Conservation (phyloP, 2,888 invertebrate genomes). For the Epistrophe eligans region DNA sequence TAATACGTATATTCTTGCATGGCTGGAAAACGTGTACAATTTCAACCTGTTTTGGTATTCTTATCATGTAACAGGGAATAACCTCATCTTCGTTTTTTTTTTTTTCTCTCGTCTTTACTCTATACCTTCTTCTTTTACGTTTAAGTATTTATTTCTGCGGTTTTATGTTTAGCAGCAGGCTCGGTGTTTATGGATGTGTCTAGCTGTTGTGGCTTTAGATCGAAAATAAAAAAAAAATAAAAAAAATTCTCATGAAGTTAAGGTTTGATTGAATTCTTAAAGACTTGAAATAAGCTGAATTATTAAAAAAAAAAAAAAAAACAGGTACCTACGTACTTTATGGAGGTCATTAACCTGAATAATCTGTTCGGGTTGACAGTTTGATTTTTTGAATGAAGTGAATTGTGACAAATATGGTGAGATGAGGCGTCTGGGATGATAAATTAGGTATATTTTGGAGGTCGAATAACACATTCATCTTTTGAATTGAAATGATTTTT, state of each 20-base stretch:
- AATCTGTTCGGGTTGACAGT: slow-evolving; percentile 26
- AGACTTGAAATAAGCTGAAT: slow-evolving; percentile 54
- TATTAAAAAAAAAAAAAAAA: slow-evolving; percentile 35
- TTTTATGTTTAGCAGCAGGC: slow-evolving; percentile 63
- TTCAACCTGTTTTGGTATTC: slow-evolving; percentile 75
- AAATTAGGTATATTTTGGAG: not conserved
- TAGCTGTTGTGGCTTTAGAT: slow-evolving; percentile 54
- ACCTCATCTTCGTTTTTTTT: slow-evolving; percentile 54
- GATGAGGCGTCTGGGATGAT: not conserved
- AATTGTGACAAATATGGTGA: slow-evolving; percentile 36
- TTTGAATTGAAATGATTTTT: slow-evolving; percentile 2
- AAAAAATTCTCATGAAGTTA: slow-evolving; percentile 51
- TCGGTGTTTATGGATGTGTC: slow-evolving; percentile 65
- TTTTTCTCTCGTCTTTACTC: not conserved
- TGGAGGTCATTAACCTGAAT: slow-evolving; percentile 50
- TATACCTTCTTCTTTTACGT: slow-evolving; percentile 35
- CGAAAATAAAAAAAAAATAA: slow-evolving; percentile 11
- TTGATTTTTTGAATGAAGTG: slow-evolving; percentile 33
- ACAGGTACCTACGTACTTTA: slow-evolving; percentile 17
- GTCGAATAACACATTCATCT: slow-evolving; percentile 16
- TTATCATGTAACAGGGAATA: slow-evolving; percentile 72
- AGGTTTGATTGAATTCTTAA: slow-evolving; percentile 51
- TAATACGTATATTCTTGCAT: slow-evolving; percentile 39
- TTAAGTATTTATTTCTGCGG: slow-evolving; percentile 65
- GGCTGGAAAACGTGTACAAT: slow-evolving; percentile 65